A percentile compares a stretch with the other conserved stretches of the same genome.
These are phyloP conservation scores for Tragopan temminckii DNA, from an alignment of 2,797 vertebrate species.

Conservation along the genomic window DNA sequence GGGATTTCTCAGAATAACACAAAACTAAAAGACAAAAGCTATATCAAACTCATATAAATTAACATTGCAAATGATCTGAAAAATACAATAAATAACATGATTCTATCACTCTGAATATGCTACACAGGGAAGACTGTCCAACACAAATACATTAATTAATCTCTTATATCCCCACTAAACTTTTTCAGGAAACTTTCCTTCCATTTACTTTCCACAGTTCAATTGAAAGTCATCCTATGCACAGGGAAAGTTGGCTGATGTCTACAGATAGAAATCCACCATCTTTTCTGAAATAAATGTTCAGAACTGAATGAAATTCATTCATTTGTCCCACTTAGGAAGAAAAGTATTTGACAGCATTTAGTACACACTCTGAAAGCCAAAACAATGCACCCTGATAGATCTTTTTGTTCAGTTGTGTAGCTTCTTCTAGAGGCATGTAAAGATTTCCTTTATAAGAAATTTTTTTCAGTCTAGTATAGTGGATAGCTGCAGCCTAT, in stretches of 20 bases:
- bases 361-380: slow-evolving; percentile 9
- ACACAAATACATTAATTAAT: slow-evolving; percentile 93
- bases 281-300: slow-evolving; percentile 79
- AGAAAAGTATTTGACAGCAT: slow-evolving; percentile 11
- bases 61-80: slow-evolving; percentile 97
- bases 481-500: not conserved
- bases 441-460: slow-evolving; percentile 28
- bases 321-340: slow-evolving; percentile 18
- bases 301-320: slow-evolving; percentile 71
- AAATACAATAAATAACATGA: slow-evolving; percentile 94
- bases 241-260: slow-evolving; percentile 77
- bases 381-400: not conserved
- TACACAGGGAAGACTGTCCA: slow-evolving; percentile 87
- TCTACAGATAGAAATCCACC: slow-evolving; percentile 64
- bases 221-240: slow-evolving; percentile 89
- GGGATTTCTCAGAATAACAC: slow-evolving; percentile 92
- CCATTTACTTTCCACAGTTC: slow-evolving; percentile 89
- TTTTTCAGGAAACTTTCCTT: slow-evolving; percentile 93
- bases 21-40: slow-evolving; percentile 92
- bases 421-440: not conserved
- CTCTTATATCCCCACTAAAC: slow-evolving; percentile 88
- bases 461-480: not conserved
- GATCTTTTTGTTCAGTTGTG: not conserved
- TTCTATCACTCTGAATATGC: slow-evolving; percentile 89
- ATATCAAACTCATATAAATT: slow-evolving; percentile 97